Conservation (phyloP, 2,113 vertebrate species). For the Mystacornis crossleyi region DNA sequence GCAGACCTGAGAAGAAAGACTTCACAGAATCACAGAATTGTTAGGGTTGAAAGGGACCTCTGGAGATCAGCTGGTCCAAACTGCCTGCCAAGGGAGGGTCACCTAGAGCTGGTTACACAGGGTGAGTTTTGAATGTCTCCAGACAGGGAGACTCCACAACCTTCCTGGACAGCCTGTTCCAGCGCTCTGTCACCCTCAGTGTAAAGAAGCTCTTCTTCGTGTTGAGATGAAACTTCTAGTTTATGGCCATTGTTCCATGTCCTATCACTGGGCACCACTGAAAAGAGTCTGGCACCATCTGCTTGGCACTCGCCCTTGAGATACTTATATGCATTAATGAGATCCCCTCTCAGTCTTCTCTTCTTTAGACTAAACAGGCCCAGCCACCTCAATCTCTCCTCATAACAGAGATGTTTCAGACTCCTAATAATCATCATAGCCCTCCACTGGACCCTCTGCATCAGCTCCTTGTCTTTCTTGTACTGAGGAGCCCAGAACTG, state of each 20-base stretch:
- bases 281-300: background rate
- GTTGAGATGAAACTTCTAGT: background rate
- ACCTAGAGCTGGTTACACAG: background rate
- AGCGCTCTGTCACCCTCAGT: rapidly evolving
- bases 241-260: background rate
- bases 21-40: background rate
- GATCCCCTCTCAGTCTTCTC: background rate
- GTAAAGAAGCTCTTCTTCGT: background rate
- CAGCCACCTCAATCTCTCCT: background rate
- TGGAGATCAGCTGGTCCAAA: background rate
- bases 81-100: background rate
- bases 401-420: background rate
- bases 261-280: background rate
- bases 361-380: background rate
- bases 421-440: background rate
- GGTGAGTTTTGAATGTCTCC: background rate
- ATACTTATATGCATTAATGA: rapidly evolving
- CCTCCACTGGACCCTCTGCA: background rate
- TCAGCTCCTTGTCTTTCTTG: background rate
- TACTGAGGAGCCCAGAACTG: background rate
- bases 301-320: background rate
- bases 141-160: background rate
- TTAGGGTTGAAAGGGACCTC: background rate
- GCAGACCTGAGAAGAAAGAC: background rate
- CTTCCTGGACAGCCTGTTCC: background rate